Percentiles rank a stretch among this genome's conserved stretches.
These are phyloP conservation scores for Thyatira batis DNA, from an alignment of 2,888 invertebrate genomes.

Conservation along the genomic window DNA sequence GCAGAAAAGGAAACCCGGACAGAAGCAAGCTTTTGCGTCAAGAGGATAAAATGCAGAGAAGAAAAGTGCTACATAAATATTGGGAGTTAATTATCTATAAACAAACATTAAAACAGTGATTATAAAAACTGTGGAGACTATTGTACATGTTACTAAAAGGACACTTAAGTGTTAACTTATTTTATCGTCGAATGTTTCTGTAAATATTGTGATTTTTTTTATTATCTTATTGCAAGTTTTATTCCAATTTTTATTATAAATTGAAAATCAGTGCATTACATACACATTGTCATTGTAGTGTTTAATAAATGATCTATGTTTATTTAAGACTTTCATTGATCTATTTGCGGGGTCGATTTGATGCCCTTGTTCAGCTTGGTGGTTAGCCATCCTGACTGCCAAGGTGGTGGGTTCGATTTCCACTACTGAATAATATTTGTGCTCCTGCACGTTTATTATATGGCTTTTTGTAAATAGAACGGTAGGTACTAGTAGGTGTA, in stretches of 20 bases:
- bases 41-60: slow-evolving; percentile 22
- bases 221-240: slow-evolving; percentile 19
- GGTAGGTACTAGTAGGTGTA: no score
- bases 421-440: no score
- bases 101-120: slow-evolving; percentile 33
- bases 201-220: slow-evolving; percentile 42
- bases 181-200: slow-evolving; percentile 29
- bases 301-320: slow-evolving; percentile 34
- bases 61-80: slow-evolving; percentile 19
- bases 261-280: slow-evolving; percentile 19
- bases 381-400: no score
- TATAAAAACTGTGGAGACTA: slow-evolving; percentile 34
- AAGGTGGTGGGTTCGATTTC: no score
- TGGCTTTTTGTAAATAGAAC: no score
- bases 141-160: slow-evolving; percentile 31
- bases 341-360: no score
- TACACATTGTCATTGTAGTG: slow-evolving; percentile 26
- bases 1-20: slow-evolving; percentile 34
- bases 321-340: slow-evolving; percentile 18
- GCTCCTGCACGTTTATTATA: no score
- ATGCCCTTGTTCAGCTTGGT: no score
- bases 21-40: slow-evolving; percentile 23
- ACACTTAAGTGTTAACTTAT: slow-evolving; percentile 34
- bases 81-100: slow-evolving; percentile 30
- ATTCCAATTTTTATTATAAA: slow-evolving; percentile 22